These are phyloP conservation scores for Catagonus wagneri DNA, from an alignment of 2,113 vertebrate species.

Conservation along the genomic window DNA sequence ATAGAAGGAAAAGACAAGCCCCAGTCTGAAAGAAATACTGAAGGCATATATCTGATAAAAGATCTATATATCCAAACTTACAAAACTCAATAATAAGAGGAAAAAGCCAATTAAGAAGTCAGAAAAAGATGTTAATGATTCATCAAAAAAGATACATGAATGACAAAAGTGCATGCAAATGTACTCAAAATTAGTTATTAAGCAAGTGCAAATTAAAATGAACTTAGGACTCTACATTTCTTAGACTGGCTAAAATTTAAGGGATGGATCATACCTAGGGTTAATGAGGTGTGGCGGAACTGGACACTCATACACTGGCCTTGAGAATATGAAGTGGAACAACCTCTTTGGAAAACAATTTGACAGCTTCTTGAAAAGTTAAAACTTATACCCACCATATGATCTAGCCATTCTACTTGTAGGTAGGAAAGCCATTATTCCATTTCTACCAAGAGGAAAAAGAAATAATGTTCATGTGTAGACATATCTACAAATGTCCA, in stretches of 20 bases:
- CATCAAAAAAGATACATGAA: neutral
- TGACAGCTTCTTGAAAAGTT: constrained; percentile 33
- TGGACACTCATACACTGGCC: neutral
- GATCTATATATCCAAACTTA: neutral
- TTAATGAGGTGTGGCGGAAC: neutral
- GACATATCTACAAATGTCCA: neutral
- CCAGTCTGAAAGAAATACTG: neutral
- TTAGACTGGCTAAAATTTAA: neutral
- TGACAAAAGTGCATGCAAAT: neutral
- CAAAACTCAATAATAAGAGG: neutral
- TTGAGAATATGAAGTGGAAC: neutral
- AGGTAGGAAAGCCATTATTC: too few relatives aligned
- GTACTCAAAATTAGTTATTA: neutral
- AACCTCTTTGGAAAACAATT: neutral
- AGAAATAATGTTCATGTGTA: constrained; percentile 1
- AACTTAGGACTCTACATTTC: neutral
- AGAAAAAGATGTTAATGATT: constrained; percentile 9
- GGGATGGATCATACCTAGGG: neutral
- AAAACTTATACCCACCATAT: neutral
- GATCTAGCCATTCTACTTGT: neutral
- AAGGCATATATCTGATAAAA: neutral
- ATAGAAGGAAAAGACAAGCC: neutral
- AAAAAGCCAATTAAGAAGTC: neutral
- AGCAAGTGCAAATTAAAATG: neutral
- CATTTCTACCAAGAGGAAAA: constrained; percentile 6